Evolutionary conservation across 2,888 invertebrate species (phyloP).

Genomic region (Eueremaeus valkanovi): DNA sequence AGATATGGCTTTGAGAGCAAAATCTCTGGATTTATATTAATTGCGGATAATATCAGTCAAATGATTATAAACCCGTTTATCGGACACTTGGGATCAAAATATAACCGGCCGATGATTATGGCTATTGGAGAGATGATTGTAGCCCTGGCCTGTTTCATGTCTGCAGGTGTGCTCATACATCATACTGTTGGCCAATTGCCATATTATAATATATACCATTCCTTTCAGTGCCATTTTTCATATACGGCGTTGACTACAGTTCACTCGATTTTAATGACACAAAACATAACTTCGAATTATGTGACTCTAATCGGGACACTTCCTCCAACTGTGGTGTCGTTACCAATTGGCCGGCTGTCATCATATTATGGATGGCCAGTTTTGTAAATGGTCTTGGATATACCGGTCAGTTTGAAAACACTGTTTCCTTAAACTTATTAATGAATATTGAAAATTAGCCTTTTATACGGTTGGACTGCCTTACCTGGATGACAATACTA

Average conservation of each 20-base stretch:
- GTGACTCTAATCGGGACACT: too few species aligned
- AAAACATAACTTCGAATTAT: too few species aligned
- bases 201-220: too few species aligned
- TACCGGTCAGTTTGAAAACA: too few species aligned
- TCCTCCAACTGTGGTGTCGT: too few species aligned
- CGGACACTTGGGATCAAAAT: constrained; percentile 40
- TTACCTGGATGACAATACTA: constrained; percentile 46
- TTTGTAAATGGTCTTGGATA: too few species aligned
- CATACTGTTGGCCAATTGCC: too few species aligned
- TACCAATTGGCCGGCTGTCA: too few species aligned
- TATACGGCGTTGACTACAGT: constrained; percentile 44
- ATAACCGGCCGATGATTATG: constrained; percentile 41
- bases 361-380: too few species aligned
- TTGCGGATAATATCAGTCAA: constrained; percentile 41
- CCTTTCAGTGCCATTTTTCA: constrained; percentile 43
- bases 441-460: too few species aligned
- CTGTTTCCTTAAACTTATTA: too few species aligned
- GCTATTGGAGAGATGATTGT: constrained; percentile 41
- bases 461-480: constrained; percentile 44
- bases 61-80: neutral
- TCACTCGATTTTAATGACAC: constrained; percentile 35
- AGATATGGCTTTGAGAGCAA: constrained; percentile 38
- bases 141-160: constrained; percentile 40
- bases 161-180: too few species aligned
- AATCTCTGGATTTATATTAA: constrained; percentile 41